Percentiles rank a stretch among this genome's conserved stretches.
Conservation (phyloP, 2,113 vertebrate genomes). For the Psittacus erithacus region DNA sequence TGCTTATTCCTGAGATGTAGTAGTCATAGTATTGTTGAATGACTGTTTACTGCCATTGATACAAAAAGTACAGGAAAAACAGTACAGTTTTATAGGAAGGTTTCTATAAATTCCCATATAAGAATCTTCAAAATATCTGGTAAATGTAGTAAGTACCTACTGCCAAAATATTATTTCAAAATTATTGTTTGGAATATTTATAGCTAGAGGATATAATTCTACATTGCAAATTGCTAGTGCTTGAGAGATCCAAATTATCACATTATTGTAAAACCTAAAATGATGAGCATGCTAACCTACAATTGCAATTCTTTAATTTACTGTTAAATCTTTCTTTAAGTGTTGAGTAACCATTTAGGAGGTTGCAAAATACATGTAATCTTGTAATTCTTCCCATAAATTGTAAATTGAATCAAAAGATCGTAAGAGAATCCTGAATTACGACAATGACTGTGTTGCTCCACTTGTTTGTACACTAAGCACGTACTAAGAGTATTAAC, state of each 20-base stretch:
- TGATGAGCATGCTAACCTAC: constrained; percentile 45
- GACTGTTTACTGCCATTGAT: not conserved
- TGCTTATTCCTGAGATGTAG: not conserved
- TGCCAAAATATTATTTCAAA: constrained; percentile 40
- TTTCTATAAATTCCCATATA: not conserved
- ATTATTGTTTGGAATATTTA: constrained; percentile 9
- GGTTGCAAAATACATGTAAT: not conserved
- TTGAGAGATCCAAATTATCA: constrained; percentile 6
- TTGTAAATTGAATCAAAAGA: constrained; percentile 5
- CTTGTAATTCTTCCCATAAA: not conserved
- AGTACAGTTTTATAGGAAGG: not conserved
- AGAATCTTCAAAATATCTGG: constrained; percentile 12
- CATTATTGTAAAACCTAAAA: constrained; percentile 65
- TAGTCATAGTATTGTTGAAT: not conserved
- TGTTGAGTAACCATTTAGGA: not conserved
- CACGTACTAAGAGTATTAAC: not conserved
- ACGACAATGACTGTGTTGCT: not conserved
- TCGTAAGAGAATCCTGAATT: not conserved
- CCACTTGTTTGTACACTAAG: not conserved
- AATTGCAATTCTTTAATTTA: constrained; percentile 11
- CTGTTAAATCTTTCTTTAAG: not conserved
- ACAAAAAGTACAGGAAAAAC: constrained; percentile 3
- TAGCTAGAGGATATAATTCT: not conserved
- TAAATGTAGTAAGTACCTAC: constrained; percentile 29
- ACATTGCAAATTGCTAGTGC: not conserved